Base-by-base conservation (phyloP, 2,888 invertebrate genomes). In the Chorisops tibialis region DNA sequence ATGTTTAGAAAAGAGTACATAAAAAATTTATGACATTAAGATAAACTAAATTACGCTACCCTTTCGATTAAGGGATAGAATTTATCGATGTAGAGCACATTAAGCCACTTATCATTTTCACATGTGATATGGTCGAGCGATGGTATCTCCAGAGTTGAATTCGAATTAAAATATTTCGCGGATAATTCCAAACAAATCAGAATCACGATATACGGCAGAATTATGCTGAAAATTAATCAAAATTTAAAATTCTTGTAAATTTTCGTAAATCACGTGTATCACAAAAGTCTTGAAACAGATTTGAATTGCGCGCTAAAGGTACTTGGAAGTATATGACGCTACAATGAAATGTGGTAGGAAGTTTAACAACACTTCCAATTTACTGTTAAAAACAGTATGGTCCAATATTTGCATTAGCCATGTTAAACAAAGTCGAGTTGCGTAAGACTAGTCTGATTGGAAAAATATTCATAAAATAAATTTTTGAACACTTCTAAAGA, bases 61-160 rank as follows among this genome's bases (percentile, higher is more conserved):
- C 85, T 81, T 71, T 86, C 82, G 1, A 79, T 75, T 9, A 76
- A 72, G 0, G 85, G 82, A 68, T 82, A 86, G 35, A 83, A 77
- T 1, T 82, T 85, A 67, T 84, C 84, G 49, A 86, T 72, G 69
- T 85, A 87, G 1, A 87, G 75, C 12, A 84, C 75, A 71, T 86
- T 87, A 63, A 83, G 78, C 85, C 86, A 87, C 82, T 86, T 85
- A 72, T 82, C 80, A 37, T 73, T 70, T 63, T 81, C 80, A 70
- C 87, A 87, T 69, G 80, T 83, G 60, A 71, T 67, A 63, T 82
- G 80, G 73, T 86, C 86, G 38, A 74, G 74, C 51, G 82, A 83
- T 0, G 83, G 83, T 3, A 84, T 77, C 61, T 81, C 76, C 66
- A 86, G 75, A 1, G 79, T 77, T 0, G 79, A 77, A 66, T 75